Evolutionary conservation across 2,113 vertebrate genomes (phyloP).

Genomic region (Lepus timidus): DNA sequence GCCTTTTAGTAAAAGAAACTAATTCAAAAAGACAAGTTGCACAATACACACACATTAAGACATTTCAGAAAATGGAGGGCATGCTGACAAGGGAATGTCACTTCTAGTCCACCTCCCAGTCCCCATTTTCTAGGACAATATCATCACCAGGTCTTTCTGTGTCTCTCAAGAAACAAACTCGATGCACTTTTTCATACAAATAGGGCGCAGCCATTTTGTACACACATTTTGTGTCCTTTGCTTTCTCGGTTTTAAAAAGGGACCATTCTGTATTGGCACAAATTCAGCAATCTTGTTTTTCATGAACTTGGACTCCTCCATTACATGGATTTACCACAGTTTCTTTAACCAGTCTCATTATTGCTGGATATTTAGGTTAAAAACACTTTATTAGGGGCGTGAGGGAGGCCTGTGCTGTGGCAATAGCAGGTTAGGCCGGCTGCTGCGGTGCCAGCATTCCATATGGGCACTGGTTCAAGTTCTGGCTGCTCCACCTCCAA

Average conservation of each 20-base stretch:
- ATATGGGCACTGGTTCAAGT: too few species aligned
- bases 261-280: not conserved
- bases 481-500: too few species aligned
- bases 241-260: not conserved
- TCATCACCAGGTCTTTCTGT: not conserved
- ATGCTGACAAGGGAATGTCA: not conserved
- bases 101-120: not conserved
- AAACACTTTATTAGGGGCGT: not conserved
- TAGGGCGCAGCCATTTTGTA: not conserved
- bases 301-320: not conserved
- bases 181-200: not conserved
- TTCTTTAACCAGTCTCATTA: not conserved
- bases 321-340: not conserved
- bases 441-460: too few species aligned
- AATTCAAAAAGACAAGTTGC: not conserved
- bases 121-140: not conserved
- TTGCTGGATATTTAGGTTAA: slow-evolving; percentile 23
- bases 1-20: not conserved
- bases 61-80: not conserved
- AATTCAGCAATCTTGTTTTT: not conserved
- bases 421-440: too few species aligned
- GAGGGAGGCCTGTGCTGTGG: too few species aligned
- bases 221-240: not conserved
- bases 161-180: not conserved
- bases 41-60: not conserved